phyloP scores from a whole-genome alignment of 2,113 vertebrate species.

The Corynorhinus townsendii region DNA sequence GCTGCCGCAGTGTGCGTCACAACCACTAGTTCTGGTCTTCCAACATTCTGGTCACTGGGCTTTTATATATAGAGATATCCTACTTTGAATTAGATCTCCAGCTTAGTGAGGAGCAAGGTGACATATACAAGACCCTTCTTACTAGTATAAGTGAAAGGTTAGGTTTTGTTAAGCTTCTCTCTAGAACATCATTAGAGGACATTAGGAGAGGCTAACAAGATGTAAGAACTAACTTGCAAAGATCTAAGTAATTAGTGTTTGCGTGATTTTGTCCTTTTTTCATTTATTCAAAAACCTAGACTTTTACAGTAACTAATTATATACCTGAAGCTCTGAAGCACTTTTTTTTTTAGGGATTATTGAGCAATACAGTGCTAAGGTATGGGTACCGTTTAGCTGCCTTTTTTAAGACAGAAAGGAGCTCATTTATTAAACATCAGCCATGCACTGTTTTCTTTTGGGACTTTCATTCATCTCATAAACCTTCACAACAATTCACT shows the following conservation, averaged over 20 bases:
- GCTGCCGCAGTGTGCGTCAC: too few relatives aligned
- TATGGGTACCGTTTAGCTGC: neutral
- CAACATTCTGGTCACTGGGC: too few relatives aligned
- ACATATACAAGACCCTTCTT: neutral
- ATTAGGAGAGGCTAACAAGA: neutral
- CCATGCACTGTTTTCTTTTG: neutral
- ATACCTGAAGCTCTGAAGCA: neutral
- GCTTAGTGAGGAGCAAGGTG: neutral
- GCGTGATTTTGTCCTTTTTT: neutral
- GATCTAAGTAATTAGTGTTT: neutral
- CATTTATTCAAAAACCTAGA: neutral
- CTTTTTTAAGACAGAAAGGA: neutral
- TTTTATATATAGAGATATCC: neutral
- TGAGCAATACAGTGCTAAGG: neutral
- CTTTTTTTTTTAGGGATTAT: neutral
- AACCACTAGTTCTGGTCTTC: too few relatives aligned
- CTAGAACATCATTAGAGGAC: neutral
- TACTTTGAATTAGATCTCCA: neutral
- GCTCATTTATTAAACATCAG: neutral
- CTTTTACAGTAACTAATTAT: neutral
- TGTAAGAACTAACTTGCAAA: neutral
- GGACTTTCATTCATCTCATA: neutral
- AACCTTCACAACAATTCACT: neutral
- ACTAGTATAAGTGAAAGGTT: neutral
- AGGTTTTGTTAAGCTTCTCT: neutral